Percentiles rank a stretch among this genome's conserved stretches.
Evolutionary conservation across 2,113 vertebrate species (phyloP).

Genomic region (Nothobranchius furzeri): DNA sequence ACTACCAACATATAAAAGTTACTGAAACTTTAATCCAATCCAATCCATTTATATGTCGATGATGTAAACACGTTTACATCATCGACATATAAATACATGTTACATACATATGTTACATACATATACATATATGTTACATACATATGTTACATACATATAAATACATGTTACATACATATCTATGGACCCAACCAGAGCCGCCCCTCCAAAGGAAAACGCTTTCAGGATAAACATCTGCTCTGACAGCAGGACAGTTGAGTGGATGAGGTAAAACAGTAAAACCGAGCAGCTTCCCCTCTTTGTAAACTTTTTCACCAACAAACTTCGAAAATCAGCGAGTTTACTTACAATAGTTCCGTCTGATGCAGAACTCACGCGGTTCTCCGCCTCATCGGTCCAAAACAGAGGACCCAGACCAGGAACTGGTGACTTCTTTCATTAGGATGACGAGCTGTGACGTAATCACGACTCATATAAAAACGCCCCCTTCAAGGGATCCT

Average conservation of each 20-base stretch:
- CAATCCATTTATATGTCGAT: too few species aligned
- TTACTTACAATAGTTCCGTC: conserved; percentile 9
- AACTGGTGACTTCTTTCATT: conserved; percentile 69
- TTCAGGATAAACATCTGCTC: neutral
- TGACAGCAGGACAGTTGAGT: neutral
- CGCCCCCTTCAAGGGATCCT: conserved; percentile 38
- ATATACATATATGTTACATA: too few species aligned
- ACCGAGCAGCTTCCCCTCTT: neutral
- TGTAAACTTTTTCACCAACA: neutral
- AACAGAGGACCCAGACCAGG: conserved; percentile 57
- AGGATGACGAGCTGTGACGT: conserved; percentile 51
- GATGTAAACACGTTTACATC: too few species aligned
- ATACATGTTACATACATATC: too few species aligned
- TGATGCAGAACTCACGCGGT: neutral
- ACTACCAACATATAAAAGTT: too few species aligned
- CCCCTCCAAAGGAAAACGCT: too few species aligned
- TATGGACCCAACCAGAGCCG: too few species aligned
- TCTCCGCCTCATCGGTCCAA: conserved; percentile 23
- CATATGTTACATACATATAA: too few species aligned
- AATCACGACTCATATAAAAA: neutral
- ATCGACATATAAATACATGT: too few species aligned
- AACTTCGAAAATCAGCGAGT: neutral
- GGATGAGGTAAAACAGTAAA: too few species aligned
- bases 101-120: too few species aligned
- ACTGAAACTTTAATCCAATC: too few species aligned